A percentile compares a stretch with the other conserved stretches of the same genome.
These are phyloP conservation scores for Darevskia mixta DNA, from an alignment of 2,797 vertebrate genomes.

Conservation along the genomic window DNA sequence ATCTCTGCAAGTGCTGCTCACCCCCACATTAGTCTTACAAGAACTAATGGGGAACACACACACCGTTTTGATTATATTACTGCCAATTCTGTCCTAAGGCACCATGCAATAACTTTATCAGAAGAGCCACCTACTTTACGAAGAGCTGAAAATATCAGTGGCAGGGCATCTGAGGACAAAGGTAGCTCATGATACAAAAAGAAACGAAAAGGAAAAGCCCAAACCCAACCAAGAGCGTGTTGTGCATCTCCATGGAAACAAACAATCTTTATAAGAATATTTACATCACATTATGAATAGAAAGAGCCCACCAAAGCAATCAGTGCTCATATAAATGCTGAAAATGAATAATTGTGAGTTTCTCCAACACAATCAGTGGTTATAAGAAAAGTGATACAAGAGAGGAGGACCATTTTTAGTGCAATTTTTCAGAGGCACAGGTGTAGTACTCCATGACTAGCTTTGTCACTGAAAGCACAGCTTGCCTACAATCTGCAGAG, in stretches of 20 bases:
- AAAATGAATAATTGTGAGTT: slow-evolving; percentile 32
- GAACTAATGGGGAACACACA: background rate
- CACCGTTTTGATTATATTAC: background rate
- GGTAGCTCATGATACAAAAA: slow-evolving; percentile 36
- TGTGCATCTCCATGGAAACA: slow-evolving; percentile 69
- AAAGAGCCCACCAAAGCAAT: slow-evolving; percentile 55
- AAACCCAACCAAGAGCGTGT: background rate
- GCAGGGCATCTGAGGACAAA: slow-evolving; percentile 16
- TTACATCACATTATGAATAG: slow-evolving; percentile 59
- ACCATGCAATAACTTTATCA: background rate
- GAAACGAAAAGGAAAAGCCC: background rate
- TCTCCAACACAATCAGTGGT: slow-evolving; percentile 29
- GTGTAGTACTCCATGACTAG: slow-evolving; percentile 27
- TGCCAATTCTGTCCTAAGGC: background rate
- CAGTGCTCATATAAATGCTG: slow-evolving; percentile 46
- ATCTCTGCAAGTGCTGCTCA: background rate
- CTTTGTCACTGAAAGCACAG: slow-evolving; percentile 2
- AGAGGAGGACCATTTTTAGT: slow-evolving; percentile 35
- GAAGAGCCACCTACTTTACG: background rate
- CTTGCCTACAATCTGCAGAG: slow-evolving; percentile 30
- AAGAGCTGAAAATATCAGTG: slow-evolving; percentile 8
- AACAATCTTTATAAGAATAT: slow-evolving; percentile 43
- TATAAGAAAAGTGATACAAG: slow-evolving; percentile 20
- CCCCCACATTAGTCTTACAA: background rate
- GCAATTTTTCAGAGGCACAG: slow-evolving; percentile 44